Evolutionary conservation across 2,113 vertebrate species (phyloP).

Genomic region (Aramus guarauna): DNA sequence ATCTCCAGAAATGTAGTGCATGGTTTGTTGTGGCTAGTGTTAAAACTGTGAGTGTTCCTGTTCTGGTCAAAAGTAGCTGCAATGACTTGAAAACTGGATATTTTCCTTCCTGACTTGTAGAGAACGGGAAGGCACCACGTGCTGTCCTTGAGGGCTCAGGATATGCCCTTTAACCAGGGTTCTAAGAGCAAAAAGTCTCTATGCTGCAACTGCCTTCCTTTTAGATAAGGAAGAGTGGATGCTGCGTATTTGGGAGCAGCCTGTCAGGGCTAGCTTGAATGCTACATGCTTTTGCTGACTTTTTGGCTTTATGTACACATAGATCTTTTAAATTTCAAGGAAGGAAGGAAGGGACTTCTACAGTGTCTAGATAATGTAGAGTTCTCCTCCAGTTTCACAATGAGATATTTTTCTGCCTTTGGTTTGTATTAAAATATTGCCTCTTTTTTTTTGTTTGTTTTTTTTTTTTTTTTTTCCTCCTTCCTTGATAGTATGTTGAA

Average conservation of each 20-base stretch:
- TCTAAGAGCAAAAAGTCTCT: neutral
- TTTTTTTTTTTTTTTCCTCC: neutral
- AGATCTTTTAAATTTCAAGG: neutral
- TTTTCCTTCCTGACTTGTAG: neutral
- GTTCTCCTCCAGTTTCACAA: neutral
- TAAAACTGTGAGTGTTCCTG: neutral
- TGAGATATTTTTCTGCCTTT: neutral
- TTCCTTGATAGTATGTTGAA: neutral
- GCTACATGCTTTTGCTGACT: neutral
- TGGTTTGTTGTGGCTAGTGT: neutral
- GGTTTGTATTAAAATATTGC: neutral
- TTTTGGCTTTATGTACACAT: neutral
- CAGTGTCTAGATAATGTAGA: neutral
- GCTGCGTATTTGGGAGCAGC: neutral
- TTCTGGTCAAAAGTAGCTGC: neutral
- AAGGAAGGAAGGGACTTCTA: neutral
- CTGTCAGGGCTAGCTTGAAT: neutral
- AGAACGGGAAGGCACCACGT: accelerated
- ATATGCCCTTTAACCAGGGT: neutral
- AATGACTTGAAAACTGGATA: neutral
- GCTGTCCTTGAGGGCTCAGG: neutral
- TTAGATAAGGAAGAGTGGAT: slow-evolving; percentile 22
- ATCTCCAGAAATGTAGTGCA: neutral
- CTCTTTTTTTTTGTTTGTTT: neutral
- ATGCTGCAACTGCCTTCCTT: neutral